phyloP scores from a whole-genome alignment of 2,888 invertebrate species.

The Agrotis segetum region DNA sequence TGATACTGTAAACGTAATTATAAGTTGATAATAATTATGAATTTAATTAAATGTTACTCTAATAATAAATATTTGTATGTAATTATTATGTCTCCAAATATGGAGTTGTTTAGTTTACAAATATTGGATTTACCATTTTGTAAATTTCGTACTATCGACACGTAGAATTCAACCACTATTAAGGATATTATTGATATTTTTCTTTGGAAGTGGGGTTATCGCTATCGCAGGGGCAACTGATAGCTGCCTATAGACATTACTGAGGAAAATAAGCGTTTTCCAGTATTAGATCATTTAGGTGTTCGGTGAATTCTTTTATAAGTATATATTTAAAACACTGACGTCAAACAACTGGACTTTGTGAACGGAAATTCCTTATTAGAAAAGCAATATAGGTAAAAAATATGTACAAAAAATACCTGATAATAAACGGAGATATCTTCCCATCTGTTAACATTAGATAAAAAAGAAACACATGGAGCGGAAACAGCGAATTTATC shows the following conservation, averaged over 20 bases:
- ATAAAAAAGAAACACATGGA: constrained; percentile 51
- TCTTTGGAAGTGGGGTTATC: constrained; percentile 11
- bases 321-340: neutral
- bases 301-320: neutral
- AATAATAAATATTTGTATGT: neutral
- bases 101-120: neutral
- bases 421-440: constrained; percentile 17
- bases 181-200: constrained; percentile 3
- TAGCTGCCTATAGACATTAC: neutral
- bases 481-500: constrained; percentile 48
- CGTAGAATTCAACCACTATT: neutral
- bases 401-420: neutral
- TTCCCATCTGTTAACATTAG: constrained; percentile 33
- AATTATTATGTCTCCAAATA: neutral
- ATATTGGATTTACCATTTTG: neutral
- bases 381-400: neutral
- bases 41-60: constrained; percentile 1
- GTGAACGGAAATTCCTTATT: neutral
- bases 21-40: neutral
- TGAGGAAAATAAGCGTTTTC: neutral
- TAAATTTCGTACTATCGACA: neutral
- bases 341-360: too few relatives aligned
- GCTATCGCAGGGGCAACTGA: constrained; percentile 2
- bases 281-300: neutral
- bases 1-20: constrained; percentile 1